Conservation (phyloP, 2,888 invertebrate genomes). For the Stenurella melanura region DNA sequence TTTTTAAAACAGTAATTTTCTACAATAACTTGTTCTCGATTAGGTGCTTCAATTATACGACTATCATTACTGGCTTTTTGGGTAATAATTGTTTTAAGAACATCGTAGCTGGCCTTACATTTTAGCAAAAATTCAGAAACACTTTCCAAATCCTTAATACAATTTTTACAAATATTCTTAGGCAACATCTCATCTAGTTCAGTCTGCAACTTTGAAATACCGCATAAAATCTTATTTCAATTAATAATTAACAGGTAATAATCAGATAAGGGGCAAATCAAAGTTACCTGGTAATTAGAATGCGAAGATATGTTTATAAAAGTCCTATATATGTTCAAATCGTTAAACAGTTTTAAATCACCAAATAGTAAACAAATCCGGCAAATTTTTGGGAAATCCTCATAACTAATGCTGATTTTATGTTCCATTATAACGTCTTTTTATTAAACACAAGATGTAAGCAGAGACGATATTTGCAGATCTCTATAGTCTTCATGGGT, state of each 20-base stretch:
- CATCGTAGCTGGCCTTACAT: conserved; percentile 13
- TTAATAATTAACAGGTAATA: neutral
- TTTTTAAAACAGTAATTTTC: neutral
- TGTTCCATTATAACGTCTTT: neutral
- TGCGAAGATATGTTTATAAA: neutral
- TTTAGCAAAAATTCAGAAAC: conserved; percentile 44
- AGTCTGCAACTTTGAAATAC: neutral
- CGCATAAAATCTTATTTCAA: neutral
- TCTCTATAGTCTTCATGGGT: too few relatives aligned
- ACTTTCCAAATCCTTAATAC: conserved; percentile 38
- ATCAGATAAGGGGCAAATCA: neutral
- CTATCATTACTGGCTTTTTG: neutral
- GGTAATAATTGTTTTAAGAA: neutral
- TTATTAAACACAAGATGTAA: neutral
- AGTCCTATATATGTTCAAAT: conserved; percentile 21
- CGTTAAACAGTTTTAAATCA: conserved; percentile 35
- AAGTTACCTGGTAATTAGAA: neutral
- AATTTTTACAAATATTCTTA: conserved; percentile 46
- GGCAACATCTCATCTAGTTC: conserved; percentile 39
- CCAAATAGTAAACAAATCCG: conserved; percentile 47
- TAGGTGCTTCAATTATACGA: neutral
- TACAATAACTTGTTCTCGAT: neutral
- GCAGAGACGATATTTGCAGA: too few relatives aligned
- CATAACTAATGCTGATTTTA: neutral
- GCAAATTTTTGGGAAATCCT: conserved; percentile 47